Evolutionary conservation across 2,888 invertebrate genomes (phyloP), one percentile per base, ranked within the genome.

Genomic region (Drosophila affinis): DNA sequence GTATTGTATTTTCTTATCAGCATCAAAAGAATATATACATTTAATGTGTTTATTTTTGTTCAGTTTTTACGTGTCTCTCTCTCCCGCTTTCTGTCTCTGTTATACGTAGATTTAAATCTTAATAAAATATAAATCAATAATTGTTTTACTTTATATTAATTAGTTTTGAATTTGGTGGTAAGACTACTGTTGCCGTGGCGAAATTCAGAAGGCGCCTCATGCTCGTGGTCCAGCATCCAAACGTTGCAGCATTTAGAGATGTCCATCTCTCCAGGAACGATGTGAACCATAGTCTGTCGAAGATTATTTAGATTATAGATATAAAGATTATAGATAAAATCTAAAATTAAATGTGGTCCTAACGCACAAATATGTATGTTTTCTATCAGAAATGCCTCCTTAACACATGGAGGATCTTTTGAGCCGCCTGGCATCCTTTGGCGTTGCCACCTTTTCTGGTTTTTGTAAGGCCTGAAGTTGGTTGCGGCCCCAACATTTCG

Each of bases 21-120:
- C 39, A 39, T 39, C 39, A 14, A 34, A 12, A 5, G 5, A 34
- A 34, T 1, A 34, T 12, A 34, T 10, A 12, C 34, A 12, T 34
- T 71, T 51, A 70, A 72, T 61, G 72, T 70, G 51, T 54, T 54
- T 54, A 45, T 48, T 39, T 34, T 29, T 46, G 5, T 18, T 12
- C 29, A 7, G 27, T 46, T 45, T 4, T 34, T 2, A 12, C 34
- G 10, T 12, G 4, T 32, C 2, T 29, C 56, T 29, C 56, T 45
- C 46, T 45, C 56, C 10, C 46, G 3, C 17, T 46, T 1, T 9
- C 27, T 56, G 27, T 47, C 1, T 49, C 24, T 27, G 27, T 27
- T 7, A 21, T 9, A 34, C 34, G n/a, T n/a, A 24, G 24, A 5
- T 24, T 34, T 5, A 14, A 34, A 34, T 2, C 1, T 7, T n/a